These are phyloP conservation scores for Dendrocincla tyrannina DNA, from an alignment of 2,797 vertebrate species.

Conservation along the genomic window DNA sequence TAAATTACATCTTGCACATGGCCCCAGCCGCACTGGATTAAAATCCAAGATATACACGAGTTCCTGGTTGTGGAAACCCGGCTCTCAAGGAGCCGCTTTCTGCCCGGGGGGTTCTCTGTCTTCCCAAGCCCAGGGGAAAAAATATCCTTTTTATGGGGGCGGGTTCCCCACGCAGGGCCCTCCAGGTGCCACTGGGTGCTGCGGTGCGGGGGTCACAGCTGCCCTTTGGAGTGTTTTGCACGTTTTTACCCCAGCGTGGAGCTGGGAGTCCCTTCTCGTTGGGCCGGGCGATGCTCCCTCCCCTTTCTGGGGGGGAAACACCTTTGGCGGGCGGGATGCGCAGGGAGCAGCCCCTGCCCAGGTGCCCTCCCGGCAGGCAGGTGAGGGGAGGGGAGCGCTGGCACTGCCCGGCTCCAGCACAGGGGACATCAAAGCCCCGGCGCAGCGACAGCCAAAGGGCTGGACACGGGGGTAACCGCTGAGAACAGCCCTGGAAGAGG, in stretches of 20 bases:
- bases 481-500: background rate
- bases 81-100: background rate
- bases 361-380: too few species aligned
- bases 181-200: fast-evolving
- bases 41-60: background rate
- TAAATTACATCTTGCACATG: background rate
- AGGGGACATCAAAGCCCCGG: fast-evolving
- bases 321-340: fast-evolving
- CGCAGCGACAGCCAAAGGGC: background rate
- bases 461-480: background rate
- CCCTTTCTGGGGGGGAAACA: background rate
- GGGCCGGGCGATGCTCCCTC: background rate
- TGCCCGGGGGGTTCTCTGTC: background rate
- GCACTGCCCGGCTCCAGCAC: background rate
- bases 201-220: fast-evolving
- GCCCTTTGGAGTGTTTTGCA: fast-evolving
- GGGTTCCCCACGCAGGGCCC: fast-evolving
- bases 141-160: fast-evolving
- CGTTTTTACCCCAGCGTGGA: fast-evolving
- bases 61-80: background rate
- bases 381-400: background rate
- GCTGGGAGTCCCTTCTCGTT: fast-evolving
- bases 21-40: background rate
- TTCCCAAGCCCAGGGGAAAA: background rate
- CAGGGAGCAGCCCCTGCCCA: background rate